phyloP scores from a whole-genome alignment of 2,888 invertebrate species.

The Cataglyphis livida region DNA sequence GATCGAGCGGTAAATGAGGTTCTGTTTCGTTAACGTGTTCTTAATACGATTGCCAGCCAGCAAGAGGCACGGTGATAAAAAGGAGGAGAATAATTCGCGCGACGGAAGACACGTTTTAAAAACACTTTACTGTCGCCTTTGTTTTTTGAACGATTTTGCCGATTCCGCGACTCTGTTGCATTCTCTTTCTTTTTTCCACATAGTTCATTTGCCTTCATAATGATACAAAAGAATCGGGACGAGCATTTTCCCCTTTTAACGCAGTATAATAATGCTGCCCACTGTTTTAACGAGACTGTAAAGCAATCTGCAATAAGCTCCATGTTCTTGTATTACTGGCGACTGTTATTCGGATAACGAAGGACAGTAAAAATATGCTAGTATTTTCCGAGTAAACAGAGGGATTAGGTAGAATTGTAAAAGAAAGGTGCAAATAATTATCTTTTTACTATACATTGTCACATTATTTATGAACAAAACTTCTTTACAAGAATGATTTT shows the following conservation, averaged over 20 bases:
- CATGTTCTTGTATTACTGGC: slow-evolving; percentile 34
- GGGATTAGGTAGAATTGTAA: slow-evolving; percentile 11
- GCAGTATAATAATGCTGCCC: slow-evolving; percentile 50
- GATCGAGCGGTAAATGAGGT: slow-evolving; percentile 30
- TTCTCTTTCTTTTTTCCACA: slow-evolving; percentile 12
- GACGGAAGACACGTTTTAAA: slow-evolving; percentile 48
- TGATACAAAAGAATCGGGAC: slow-evolving; percentile 49
- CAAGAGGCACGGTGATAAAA: slow-evolving; percentile 10
- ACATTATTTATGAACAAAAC: not conserved
- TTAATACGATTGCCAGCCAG: slow-evolving; percentile 27
- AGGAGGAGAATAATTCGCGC: slow-evolving; percentile 28
- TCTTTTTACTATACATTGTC: not conserved
- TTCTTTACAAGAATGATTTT: not conserved
- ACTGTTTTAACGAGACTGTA: slow-evolving; percentile 61
- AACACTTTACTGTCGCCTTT: slow-evolving; percentile 43
- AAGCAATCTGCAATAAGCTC: slow-evolving; percentile 60
- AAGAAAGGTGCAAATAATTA: slow-evolving; percentile 34
- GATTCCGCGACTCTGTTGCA: slow-evolving; percentile 33
- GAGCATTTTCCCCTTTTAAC: slow-evolving; percentile 46
- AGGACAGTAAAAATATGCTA: slow-evolving; percentile 30
- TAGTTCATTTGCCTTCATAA: slow-evolving; percentile 57
- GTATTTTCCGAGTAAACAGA: slow-evolving; percentile 35
- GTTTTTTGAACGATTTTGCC: slow-evolving; percentile 41
- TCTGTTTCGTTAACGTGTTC: slow-evolving; percentile 46
- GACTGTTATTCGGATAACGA: slow-evolving; percentile 41